A percentile compares a stretch with the other conserved stretches of the same genome.
Conservation (phyloP, 2,797 vertebrate genomes). For the Apodemus agrarius region DNA sequence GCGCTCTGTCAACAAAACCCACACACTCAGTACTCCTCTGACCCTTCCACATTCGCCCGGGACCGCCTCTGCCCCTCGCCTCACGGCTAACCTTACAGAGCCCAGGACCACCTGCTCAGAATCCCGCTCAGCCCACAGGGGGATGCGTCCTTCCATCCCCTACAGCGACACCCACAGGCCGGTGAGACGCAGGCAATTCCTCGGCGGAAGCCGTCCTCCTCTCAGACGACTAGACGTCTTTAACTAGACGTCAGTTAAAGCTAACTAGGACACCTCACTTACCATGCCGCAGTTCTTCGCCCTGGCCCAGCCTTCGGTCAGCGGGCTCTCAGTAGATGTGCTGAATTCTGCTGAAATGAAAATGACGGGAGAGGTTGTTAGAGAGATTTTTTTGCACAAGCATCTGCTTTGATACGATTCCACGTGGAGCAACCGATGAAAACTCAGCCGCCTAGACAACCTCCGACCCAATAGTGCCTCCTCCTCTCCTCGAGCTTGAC, state of each 20-base stretch:
- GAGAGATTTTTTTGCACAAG: neutral
- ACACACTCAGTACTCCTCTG: neutral
- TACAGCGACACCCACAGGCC: neutral
- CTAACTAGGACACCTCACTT: neutral
- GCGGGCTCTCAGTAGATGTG: neutral
- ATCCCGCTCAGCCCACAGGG: no score
- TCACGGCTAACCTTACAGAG: neutral
- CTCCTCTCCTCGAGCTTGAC: neutral
- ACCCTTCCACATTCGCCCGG: neutral
- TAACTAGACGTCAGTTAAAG: no score
- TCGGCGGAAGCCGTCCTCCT: neutral
- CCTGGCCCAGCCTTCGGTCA: neutral
- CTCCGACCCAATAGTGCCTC: neutral
- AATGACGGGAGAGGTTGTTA: constrained; percentile 1
- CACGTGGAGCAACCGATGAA: neutral
- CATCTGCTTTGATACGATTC: constrained; percentile 14
- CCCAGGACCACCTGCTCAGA: neutral
- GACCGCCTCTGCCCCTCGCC: neutral
- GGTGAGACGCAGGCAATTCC: neutral
- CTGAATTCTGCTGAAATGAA: neutral
- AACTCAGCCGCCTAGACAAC: neutral
- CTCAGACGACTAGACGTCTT: neutral
- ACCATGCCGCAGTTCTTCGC: neutral
- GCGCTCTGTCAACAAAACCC: neutral
- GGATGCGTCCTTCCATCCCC: neutral